Base-by-base conservation (phyloP, 2,797 vertebrate genomes). In the Miopithecus talapoin region DNA sequence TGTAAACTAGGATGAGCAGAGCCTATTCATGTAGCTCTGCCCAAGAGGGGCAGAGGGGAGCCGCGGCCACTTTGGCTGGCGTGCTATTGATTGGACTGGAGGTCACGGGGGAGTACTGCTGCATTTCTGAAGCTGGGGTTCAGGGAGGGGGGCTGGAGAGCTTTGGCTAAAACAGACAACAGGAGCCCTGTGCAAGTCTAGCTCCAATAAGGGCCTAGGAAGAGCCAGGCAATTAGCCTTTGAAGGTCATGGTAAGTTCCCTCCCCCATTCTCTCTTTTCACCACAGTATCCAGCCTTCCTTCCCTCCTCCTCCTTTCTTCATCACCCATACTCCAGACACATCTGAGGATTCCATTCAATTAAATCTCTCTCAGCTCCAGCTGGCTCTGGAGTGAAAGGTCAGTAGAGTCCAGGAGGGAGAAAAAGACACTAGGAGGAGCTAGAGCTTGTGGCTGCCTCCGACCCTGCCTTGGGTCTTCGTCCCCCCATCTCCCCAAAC, bases 351-450 rank as follows among this genome's bases (percentile, higher is more conserved):
- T 99, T 99, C 99, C 98, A 98, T 99, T 99, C 99, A 99, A 99
- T 99, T 99, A 99, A 99, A 99, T 99, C 99, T 99, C 99, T 99
- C 98, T 99, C 80, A 83, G 99, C 99, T 99, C 99, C 99, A 99
- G 99, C 99, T 99, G 99, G 99, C 99, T 99, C 99, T 99, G 98
- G 99, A 99, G 99, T 99, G 99, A 99, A 99, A 99, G 99, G 99
- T 99, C 99, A 99, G 99, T 93, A 89, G 99, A 99, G 98, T 99
- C 99, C 98, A 98, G 99, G 98, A 99, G 99, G 99, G 99, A 99
- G 99, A 99, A 98, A 99, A 98, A 98, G 21, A 21, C 2, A 5
- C 1, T 1, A 98, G 97, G 93, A 98, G 97, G 99, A 98, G 99
- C 98, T n/a, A 95, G 93, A 91, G 84, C 97, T 91, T 0, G 0